A percentile compares a stretch with the other conserved stretches of the same genome.
phyloP scores from a whole-genome alignment of 1,140 invertebrate species.

The Lerema accius region DNA sequence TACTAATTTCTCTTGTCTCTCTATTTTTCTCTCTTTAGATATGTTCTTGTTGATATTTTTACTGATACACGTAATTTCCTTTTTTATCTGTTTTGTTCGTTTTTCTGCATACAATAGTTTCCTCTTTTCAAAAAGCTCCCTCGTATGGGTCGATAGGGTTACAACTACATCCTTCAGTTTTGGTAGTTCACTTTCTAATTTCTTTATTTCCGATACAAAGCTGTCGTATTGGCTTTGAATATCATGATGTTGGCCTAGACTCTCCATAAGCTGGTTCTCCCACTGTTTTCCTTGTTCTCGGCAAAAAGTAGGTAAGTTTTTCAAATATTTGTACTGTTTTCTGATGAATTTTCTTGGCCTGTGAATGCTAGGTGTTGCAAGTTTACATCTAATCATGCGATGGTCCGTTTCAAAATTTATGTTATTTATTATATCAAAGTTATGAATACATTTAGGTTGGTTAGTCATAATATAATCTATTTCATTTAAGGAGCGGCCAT shows the following conservation, averaged over 20 bases:
- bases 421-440: background rate
- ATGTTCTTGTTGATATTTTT: slow-evolving; percentile 40
- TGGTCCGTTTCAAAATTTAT: background rate
- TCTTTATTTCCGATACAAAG: background rate
- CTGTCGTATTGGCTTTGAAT: background rate
- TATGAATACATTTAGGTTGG: background rate
- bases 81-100: slow-evolving; percentile 33
- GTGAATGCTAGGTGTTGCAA: background rate
- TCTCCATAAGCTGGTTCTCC: background rate
- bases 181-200: background rate
- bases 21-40: slow-evolving; percentile 6
- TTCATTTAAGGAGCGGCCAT: background rate
- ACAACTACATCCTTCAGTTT: background rate
- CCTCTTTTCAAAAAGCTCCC: slow-evolving; percentile 20
- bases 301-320: background rate
- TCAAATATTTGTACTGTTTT: background rate
- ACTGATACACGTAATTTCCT: slow-evolving; percentile 33
- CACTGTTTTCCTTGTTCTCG: background rate
- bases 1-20: slow-evolving; percentile 26
- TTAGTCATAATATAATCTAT: background rate
- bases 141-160: slow-evolving; percentile 1
- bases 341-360: background rate
- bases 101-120: slow-evolving; percentile 29
- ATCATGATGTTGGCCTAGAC: background rate
- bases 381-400: background rate